Conservation (phyloP, 2,113 vertebrate genomes). For the Urocynchramus pylzowi region DNA sequence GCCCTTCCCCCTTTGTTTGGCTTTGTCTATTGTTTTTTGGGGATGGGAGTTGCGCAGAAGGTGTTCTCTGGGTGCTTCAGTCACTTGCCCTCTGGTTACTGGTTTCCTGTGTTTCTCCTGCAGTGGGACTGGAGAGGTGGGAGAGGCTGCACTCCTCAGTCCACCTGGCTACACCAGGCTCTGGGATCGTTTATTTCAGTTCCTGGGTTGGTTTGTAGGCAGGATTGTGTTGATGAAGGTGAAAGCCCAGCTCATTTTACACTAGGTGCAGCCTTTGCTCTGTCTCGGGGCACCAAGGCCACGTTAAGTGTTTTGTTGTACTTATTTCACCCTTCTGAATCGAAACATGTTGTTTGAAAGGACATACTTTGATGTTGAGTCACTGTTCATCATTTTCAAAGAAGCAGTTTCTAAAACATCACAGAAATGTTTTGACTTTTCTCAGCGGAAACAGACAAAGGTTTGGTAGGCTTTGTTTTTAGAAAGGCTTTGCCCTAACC, state of each 20-base stretch:
- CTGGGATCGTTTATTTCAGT: no score
- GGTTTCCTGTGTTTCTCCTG: not conserved
- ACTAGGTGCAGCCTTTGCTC: rapidly evolving
- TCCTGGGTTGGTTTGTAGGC: not conserved
- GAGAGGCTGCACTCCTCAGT: not conserved
- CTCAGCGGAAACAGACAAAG: not conserved
- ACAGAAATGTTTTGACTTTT: not conserved
- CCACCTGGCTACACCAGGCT: not conserved
- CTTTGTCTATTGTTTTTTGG: not conserved
- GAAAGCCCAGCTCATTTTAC: not conserved
- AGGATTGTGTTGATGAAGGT: not conserved
- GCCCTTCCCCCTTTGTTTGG: not conserved
- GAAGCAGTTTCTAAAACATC: not conserved
- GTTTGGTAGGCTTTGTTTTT: not conserved
- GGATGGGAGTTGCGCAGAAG: not conserved
- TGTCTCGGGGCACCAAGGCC: not conserved
- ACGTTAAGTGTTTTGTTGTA: not conserved
- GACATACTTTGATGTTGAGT: not conserved
- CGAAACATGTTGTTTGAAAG: not conserved
- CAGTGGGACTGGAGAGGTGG: not conserved
- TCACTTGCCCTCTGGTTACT: not conserved
- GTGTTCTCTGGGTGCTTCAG: not conserved
- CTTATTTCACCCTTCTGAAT: not conserved
- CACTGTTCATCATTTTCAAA: not conserved
- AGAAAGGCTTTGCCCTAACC: not conserved